Evolutionary conservation across 2,113 vertebrate genomes (phyloP), one percentile per base, ranked within the genome.

Genomic region (Puma concolor): DNA sequence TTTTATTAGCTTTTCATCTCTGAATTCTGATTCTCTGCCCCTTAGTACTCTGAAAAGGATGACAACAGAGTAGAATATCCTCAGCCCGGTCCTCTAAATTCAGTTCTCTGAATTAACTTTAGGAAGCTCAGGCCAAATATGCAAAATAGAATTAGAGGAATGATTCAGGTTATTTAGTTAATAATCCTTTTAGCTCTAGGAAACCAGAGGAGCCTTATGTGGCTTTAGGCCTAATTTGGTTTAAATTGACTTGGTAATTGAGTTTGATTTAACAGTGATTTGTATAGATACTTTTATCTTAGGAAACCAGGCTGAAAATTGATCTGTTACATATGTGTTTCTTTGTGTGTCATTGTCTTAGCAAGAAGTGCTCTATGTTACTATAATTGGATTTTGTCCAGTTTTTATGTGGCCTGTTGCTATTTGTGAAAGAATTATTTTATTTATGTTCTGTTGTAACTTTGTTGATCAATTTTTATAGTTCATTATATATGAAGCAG

Each of bases 191-290:
- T 89, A 74, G 29, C 29, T 50, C 25, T 88, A 66, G 44, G 83
- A 88, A 95, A 77, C 54, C 44, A 66, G 31, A 23, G 52, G 25
- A 91, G 2, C 31, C 29, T 87, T 71, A 6, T 38, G 21, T 93
- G 63, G 52, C 48, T 89, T 91, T 95, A 66, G 48, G 74, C 64
- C 57, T 93, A 91, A 66, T 76, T 83, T 95, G 71, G n/a, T 81
- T 95, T 95, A 82, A 92, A 91, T 52, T 83, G 69, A 90, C 60
- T 84, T 81, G 38, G 16, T 83, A 76, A 74, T 97, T 96, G 87
- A 94, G 50, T 12, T 41, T 94, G 64, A 84, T 72, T 87, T 91
- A 82, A 92, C 36, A 94, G 29, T 60, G 48, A 91, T 95, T 97
- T 96, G 81, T 87, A n/a, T 48, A 82, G 16, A 23, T 83, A 89